These are phyloP conservation scores for Nycticorax nycticorax DNA, from an alignment of 2,113 vertebrate species.

Conservation along the genomic window DNA sequence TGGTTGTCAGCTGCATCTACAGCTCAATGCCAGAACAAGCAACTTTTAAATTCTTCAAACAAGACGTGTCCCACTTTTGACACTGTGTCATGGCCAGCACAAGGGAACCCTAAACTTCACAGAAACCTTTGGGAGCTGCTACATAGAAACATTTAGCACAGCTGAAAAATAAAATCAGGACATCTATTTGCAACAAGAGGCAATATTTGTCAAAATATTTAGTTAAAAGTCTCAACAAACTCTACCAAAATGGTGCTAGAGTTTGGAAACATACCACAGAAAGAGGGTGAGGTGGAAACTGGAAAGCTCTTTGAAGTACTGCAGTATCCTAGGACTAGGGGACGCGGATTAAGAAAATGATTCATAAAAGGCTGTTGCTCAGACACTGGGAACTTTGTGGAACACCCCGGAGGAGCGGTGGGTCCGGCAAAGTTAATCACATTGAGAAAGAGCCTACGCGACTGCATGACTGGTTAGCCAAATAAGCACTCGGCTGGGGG, in stretches of 20 bases:
- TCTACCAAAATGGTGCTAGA: not conserved
- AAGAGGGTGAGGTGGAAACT: slow-evolving; percentile 53
- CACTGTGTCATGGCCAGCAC: not conserved
- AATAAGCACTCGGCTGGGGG: not conserved
- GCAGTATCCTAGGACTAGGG: not conserved
- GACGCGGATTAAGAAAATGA: slow-evolving; percentile 53
- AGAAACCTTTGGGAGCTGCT: not conserved
- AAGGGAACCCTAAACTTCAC: not conserved
- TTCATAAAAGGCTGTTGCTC: slow-evolving; percentile 22
- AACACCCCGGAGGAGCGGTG: not conserved
- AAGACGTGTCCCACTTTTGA: not conserved
- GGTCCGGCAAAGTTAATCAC: not conserved
- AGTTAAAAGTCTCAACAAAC: not conserved
- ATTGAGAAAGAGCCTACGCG: not conserved
- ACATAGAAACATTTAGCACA: fast-evolving
- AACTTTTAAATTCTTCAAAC: not conserved
- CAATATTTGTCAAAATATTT: not conserved
- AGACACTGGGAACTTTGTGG: not conserved
- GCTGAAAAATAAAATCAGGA: not conserved
- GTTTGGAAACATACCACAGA: not conserved
- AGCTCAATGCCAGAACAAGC: not conserved
- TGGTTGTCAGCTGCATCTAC: not conserved
- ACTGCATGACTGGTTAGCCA: not conserved
- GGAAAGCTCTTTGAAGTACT: slow-evolving; percentile 30
- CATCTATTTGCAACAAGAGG: not conserved